phyloP scores from a whole-genome alignment of 37 sponge, comb jelly and placozoan species.

The Halichondria panicea region DNA sequence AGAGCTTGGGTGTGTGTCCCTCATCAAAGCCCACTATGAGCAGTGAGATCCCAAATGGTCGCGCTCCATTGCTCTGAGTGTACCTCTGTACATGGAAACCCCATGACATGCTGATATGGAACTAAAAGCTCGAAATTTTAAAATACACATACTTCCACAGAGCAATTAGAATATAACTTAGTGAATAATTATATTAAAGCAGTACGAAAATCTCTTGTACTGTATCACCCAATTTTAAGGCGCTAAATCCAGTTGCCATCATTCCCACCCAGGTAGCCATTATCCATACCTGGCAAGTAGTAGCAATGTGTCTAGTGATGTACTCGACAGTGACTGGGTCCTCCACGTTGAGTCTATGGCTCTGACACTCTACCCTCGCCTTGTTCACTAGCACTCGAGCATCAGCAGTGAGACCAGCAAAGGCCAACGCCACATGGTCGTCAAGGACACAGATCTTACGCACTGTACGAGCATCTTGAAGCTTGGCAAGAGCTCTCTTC shows the following conservation, averaged over 20 bases:
- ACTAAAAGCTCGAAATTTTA: not conserved
- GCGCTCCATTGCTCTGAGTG: constrained; percentile 90
- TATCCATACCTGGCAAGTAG: constrained; percentile 78
- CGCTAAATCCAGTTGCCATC: not conserved
- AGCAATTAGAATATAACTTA: not conserved
- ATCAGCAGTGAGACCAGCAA: constrained; percentile 98
- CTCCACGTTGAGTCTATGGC: constrained; percentile 89
- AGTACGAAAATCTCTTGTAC: not conserved
- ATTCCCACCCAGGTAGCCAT: not conserved
- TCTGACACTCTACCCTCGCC: constrained; percentile 98
- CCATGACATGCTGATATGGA: too few species aligned
- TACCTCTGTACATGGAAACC: constrained; percentile 75
- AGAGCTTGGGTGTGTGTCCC: constrained; percentile 84
- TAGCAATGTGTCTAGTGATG: constrained; percentile 91
- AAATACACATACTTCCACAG: not conserved
- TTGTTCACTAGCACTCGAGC: constrained; percentile 94
- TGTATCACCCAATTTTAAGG: not conserved
- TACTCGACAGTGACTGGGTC: constrained; percentile 98
- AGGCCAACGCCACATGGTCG: constrained; percentile 97
- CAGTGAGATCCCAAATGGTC: constrained; percentile 96
- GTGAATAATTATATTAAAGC: not conserved
- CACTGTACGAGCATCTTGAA: constrained; percentile 95
- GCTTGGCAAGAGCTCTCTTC: constrained; percentile 95
- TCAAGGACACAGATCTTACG: constrained; percentile 94
- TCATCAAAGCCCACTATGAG: constrained; percentile 97